Evolutionary conservation across 1,140 invertebrate species (phyloP).

Genomic region (Drosophila chauvacae): DNA sequence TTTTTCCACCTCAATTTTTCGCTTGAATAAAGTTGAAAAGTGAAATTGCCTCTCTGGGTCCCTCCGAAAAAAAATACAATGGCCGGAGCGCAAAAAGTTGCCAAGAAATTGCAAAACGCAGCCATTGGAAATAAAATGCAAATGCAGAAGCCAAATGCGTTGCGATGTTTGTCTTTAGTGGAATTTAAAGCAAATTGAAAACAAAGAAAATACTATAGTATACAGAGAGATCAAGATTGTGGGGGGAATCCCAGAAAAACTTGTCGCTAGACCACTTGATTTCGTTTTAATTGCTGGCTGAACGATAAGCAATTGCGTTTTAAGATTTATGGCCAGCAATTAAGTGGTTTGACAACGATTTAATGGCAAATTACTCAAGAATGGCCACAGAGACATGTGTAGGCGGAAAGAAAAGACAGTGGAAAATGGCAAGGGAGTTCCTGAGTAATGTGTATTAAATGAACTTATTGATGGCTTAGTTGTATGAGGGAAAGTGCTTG

Average conservation of each 20-base stretch:
- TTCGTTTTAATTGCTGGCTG: constrained; percentile 65
- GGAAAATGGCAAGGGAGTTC: not conserved
- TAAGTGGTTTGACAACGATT: constrained; percentile 59
- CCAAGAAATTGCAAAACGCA: constrained; percentile 69
- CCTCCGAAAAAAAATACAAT: constrained; percentile 24
- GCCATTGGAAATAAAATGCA: constrained; percentile 74
- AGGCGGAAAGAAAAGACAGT: constrained; percentile 17
- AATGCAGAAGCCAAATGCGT: constrained; percentile 42
- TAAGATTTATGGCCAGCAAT: constrained; percentile 65
- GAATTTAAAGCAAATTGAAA: constrained; percentile 46
- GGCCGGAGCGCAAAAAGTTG: constrained; percentile 28
- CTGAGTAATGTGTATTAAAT: constrained; percentile 44
- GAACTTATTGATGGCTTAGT: constrained; percentile 28
- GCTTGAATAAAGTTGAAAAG: constrained; percentile 77
- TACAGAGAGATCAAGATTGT: constrained; percentile 56
- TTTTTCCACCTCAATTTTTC: constrained; percentile 61
- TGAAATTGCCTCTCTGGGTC: constrained; percentile 46
- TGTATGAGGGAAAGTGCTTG: not conserved
- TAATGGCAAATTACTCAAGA: constrained; percentile 57
- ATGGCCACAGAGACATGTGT: constrained; percentile 40
- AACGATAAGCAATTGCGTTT: constrained; percentile 56
- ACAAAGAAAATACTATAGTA: constrained; percentile 11
- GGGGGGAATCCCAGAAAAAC: constrained; percentile 12
- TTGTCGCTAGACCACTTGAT: constrained; percentile 60
- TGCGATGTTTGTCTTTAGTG: constrained; percentile 32